A percentile compares a stretch with the other conserved stretches of the same genome.
Conservation (phyloP, 2,888 invertebrate genomes). For the Phortica magna region DNA sequence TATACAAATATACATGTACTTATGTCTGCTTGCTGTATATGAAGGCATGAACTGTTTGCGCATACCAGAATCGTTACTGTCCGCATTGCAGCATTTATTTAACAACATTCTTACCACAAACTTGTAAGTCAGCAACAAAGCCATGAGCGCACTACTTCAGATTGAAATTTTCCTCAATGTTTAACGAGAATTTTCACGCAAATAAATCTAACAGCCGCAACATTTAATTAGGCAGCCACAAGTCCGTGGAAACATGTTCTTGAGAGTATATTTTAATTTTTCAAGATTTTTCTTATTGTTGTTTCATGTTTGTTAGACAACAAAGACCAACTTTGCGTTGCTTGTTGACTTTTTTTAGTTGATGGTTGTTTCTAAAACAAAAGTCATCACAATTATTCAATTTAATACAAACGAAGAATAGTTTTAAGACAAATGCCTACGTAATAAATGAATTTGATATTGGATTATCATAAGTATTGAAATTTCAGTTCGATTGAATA, state of each 20-base stretch:
- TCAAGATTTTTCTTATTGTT: not conserved
- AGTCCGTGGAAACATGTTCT: not conserved
- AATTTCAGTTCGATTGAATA: too few relatives aligned
- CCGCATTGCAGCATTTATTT: not conserved
- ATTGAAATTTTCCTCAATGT: not conserved
- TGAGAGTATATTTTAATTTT: too few relatives aligned
- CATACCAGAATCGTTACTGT: not conserved
- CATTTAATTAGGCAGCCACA: slow-evolving; percentile 54
- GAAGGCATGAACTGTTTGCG: not conserved
- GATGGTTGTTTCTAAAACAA: too few relatives aligned
- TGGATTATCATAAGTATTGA: too few relatives aligned
- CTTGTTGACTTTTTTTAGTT: too few relatives aligned
- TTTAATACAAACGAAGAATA: too few relatives aligned
- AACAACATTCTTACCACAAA: not conserved
- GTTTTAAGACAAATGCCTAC: too few relatives aligned
- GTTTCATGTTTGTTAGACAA: not conserved
- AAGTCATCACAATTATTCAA: too few relatives aligned
- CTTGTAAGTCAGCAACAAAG: too few relatives aligned
- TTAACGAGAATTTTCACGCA: slow-evolving; percentile 28
- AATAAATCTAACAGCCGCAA: slow-evolving; percentile 44
- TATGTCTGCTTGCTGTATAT: not conserved
- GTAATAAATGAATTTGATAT: too few relatives aligned
- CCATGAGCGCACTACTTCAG: not conserved
- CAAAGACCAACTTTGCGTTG: too few relatives aligned
- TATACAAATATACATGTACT: not conserved